A percentile compares a stretch with the other conserved stretches of the same genome.
These are phyloP conservation scores for Archegozetes longisetosus DNA, from an alignment of 1,140 invertebrate genomes.

Conservation along the genomic window DNA sequence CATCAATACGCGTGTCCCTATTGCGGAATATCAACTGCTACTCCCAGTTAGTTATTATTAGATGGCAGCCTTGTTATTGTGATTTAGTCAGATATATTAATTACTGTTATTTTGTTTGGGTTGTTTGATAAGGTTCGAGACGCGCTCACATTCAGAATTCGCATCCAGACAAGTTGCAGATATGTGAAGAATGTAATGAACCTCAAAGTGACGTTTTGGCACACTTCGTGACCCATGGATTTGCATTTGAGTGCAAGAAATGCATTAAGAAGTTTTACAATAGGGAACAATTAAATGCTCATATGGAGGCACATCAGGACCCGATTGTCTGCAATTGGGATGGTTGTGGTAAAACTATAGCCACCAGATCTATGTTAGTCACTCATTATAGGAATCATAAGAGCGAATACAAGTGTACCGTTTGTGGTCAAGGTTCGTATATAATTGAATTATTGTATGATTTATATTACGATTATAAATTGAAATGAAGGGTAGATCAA, in stretches of 20 bases:
- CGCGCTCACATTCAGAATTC: constrained; percentile 24
- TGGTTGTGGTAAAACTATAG: constrained; percentile 21
- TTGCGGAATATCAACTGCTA: constrained; percentile 24
- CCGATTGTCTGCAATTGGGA: constrained; percentile 23
- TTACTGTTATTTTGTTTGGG: not conserved
- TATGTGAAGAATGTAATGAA: constrained; percentile 19
- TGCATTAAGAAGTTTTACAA: constrained; percentile 24
- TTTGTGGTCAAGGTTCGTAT: constrained; percentile 22
- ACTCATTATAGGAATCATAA: constrained; percentile 24
- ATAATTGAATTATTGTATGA: not conserved
- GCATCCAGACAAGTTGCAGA: constrained; percentile 21
- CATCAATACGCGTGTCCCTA: constrained; percentile 23
- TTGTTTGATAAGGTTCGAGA: constrained; percentile 15
- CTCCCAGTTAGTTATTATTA: constrained; percentile 19
- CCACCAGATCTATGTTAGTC: constrained; percentile 23
- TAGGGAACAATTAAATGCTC: constrained; percentile 23
- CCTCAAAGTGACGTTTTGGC: constrained; percentile 16
- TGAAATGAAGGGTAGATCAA: too few species aligned
- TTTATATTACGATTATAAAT: too few species aligned
- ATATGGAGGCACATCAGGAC: constrained; percentile 25
- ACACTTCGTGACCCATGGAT: constrained; percentile 23
- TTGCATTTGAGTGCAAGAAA: constrained; percentile 24
- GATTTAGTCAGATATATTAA: not conserved
- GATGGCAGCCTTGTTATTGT: not conserved
- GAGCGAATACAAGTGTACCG: constrained; percentile 22